Percentiles rank a stretch among this genome's conserved stretches.
Evolutionary conservation across 2,113 vertebrate species (phyloP).

Genomic region (Lepus europaeus): DNA sequence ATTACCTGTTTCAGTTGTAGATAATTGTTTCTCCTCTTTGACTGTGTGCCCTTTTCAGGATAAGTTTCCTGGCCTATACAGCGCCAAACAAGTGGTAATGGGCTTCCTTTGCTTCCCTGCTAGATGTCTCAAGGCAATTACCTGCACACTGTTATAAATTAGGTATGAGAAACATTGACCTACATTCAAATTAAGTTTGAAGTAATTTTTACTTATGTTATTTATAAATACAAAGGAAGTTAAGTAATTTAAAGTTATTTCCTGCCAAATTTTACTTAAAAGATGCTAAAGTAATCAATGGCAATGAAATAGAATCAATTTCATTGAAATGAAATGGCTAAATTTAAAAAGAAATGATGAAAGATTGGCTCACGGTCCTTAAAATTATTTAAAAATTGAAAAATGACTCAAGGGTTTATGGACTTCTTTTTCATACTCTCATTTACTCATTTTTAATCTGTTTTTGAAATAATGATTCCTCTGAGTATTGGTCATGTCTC

Average conservation of each 20-base stretch:
- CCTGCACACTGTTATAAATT: conserved; percentile 55
- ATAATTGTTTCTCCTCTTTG: conserved; percentile 80
- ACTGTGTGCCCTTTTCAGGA: conserved; percentile 73
- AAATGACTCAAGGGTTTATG: not conserved
- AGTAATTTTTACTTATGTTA: conserved; percentile 69
- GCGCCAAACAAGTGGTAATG: conserved; percentile 29
- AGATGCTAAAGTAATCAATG: conserved; percentile 28
- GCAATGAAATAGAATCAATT: conserved; percentile 49
- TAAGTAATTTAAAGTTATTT: conserved; percentile 63
- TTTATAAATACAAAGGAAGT: conserved; percentile 62
- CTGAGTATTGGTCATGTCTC: not conserved
- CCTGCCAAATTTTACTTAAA: conserved; percentile 58
- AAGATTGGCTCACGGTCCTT: conserved; percentile 1
- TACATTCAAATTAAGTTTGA: conserved; percentile 74
- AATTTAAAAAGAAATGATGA: conserved; percentile 66
- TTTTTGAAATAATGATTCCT: conserved; percentile 52
- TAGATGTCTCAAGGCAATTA: conserved; percentile 48
- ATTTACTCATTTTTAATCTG: conserved; percentile 50
- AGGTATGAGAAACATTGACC: conserved; percentile 37
- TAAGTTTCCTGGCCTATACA: conserved; percentile 46
- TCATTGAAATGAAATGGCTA: conserved; percentile 45
- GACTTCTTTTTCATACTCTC: not conserved
- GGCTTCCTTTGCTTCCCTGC: conserved; percentile 8
- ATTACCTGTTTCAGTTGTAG: conserved; percentile 79
- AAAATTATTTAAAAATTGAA: conserved; percentile 52